These are phyloP conservation scores for Macrotus californicus DNA, from an alignment of 2,113 vertebrate genomes.

Conservation along the genomic window DNA sequence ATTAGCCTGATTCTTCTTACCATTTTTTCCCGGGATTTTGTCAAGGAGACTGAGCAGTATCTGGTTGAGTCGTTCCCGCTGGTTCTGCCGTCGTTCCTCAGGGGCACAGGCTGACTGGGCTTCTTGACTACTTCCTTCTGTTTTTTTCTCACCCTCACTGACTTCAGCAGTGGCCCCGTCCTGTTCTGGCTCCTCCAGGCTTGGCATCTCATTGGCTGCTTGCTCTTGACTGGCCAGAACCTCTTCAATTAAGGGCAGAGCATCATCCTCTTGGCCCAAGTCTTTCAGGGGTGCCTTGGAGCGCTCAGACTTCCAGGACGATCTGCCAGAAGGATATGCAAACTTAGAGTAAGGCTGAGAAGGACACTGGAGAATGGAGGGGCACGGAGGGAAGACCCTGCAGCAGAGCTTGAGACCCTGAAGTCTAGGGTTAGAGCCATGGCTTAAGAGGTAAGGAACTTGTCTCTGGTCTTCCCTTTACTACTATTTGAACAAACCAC, in stretches of 20 bases:
- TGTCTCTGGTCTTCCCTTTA: background rate
- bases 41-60: slow-evolving; percentile 93
- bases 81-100: slow-evolving; percentile 86
- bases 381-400: background rate
- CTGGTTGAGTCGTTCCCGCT: slow-evolving; percentile 95
- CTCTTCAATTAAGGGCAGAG: slow-evolving; percentile 82
- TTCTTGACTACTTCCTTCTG: slow-evolving; percentile 57
- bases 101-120: slow-evolving; percentile 75
- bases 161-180: slow-evolving; percentile 74
- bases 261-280: slow-evolving; percentile 80
- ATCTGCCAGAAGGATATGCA: slow-evolving; percentile 73
- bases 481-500: background rate
- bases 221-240: slow-evolving; percentile 77
- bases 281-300: slow-evolving; percentile 83
- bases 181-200: slow-evolving; percentile 80
- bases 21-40: slow-evolving; percentile 95
- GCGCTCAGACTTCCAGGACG: slow-evolving; percentile 95
- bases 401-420: background rate
- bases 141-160: slow-evolving; percentile 72
- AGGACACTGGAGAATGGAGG: background rate
- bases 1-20: slow-evolving; percentile 78
- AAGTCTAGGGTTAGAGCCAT: background rate
- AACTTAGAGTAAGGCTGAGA: background rate
- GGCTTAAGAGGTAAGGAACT: background rate
- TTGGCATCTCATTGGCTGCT: slow-evolving; percentile 68